Conservation (phyloP, 1,140 invertebrate species). For the Augochlora pura region DNA sequence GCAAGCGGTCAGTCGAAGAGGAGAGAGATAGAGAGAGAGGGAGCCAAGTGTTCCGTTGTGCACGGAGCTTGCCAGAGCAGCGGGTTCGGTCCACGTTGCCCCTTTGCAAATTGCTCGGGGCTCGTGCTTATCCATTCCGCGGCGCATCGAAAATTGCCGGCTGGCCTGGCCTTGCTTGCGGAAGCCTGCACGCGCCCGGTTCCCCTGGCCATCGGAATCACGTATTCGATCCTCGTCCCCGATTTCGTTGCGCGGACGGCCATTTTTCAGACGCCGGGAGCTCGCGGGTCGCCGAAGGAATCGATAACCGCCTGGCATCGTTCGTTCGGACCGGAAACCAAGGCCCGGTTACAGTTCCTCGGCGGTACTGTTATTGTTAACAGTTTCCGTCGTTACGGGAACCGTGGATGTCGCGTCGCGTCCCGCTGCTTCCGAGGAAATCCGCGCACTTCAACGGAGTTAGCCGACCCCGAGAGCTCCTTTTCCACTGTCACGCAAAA, state of each 20-base stretch:
- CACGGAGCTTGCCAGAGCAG: neutral
- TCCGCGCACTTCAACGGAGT: neutral
- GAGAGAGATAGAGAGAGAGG: too few species aligned
- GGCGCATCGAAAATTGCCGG: slow-evolving; percentile 3
- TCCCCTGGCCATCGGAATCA: neutral
- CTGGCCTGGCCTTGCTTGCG: neutral
- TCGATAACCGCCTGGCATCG: neutral
- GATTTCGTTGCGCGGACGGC: neutral
- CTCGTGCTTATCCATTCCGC: slow-evolving; percentile 2
- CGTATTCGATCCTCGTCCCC: neutral
- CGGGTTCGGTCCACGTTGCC: neutral
- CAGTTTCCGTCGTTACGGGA: neutral
- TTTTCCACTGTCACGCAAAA: slow-evolving; percentile 13
- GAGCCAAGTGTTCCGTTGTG: neutral
- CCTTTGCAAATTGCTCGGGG: slow-evolving; percentile 31
- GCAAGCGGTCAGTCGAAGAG: too few species aligned
- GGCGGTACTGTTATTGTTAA: slow-evolving; percentile 1
- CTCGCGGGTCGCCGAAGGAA: neutral
- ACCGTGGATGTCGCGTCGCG: neutral
- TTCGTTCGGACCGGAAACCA: neutral
- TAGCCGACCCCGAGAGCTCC: neutral
- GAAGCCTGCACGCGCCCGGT: neutral
- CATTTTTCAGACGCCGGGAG: neutral
- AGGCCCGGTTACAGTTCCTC: neutral
- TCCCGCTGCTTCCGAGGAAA: too few species aligned